These are phyloP conservation scores for Hetaerina titia DNA, from an alignment of 2,888 invertebrate genomes.

Conservation along the genomic window DNA sequence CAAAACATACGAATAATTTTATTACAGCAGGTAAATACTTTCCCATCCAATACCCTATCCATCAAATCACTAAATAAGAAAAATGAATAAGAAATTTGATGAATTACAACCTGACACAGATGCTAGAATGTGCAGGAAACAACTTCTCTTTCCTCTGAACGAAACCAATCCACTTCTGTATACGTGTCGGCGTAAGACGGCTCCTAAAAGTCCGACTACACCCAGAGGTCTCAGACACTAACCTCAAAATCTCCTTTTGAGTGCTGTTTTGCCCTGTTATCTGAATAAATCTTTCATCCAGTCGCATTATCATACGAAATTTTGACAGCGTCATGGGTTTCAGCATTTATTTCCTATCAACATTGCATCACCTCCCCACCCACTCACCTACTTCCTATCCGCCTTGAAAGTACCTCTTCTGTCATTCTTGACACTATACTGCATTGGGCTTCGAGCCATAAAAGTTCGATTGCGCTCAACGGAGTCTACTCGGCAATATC, in stretches of 20 bases:
- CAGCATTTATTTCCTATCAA: neutral
- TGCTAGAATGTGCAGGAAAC: no score
- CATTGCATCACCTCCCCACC: neutral
- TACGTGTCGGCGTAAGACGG: neutral
- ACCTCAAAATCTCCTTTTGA: neutral
- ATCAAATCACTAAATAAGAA: no score
- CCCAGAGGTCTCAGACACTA: neutral
- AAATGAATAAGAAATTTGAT: no score
- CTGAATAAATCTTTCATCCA: neutral
- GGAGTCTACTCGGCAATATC: neutral
- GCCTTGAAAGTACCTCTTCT: neutral
- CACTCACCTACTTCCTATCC: neutral
- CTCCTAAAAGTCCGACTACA: neutral
- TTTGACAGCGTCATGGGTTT: neutral
- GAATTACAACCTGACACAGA: no score
- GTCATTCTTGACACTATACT: neutral
- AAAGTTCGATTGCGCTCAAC: neutral
- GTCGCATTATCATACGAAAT: neutral
- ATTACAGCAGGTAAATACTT: no score
- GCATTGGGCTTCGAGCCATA: constrained; percentile 27
- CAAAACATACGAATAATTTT: no score
- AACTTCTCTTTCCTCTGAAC: no score
- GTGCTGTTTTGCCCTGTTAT: neutral
- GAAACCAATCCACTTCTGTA: neutral
- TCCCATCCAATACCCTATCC: no score